Base-by-base conservation (phyloP, 1,140 invertebrate species). In the Zaprionus gabonicus region DNA sequence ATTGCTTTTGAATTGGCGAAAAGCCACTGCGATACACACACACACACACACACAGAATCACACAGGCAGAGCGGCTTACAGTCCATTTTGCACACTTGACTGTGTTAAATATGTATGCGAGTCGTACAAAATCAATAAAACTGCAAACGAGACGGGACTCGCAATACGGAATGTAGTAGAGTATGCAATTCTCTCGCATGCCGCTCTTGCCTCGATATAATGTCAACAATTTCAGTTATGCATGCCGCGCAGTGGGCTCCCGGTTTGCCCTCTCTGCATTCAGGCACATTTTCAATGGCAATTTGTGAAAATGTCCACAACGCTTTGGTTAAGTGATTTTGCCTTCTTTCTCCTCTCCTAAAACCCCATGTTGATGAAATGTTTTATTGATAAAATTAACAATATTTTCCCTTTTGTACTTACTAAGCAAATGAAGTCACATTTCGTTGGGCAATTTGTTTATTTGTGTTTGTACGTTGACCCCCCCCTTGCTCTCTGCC, bases 41-140 rank as follows among this genome's bases (percentile, higher is more conserved):
- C 12, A 38, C 12, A 38, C 25, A 31, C 28, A 41, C 46, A 20
- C 55, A 28, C 20, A 20, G 20, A 20, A 20, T 20, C 20, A 20
- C 46, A 36, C 44, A 49, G 49, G 49, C 25, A 25, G 46, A 9
- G 41, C 17, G 41, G n/a, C 41, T 46, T 9, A 51, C 72, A 66
- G 27, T 56, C 31, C 55, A 70, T 83, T 81, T 83, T 80, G 81
- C 81, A 77, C 78, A 79, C 81, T 78, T 71, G 53, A 76, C 58
- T 49, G 68, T 83, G 81, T 80, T 63, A 83, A 83, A 83, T 69
- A 59, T 80, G 81, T 51, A 64, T 46, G 55, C 25, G 51, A 58
- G 34, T 77, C 77, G 80, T 87, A 82, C 82, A 86, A 87, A 87
- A 87, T 87, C 83, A 65, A 87, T 87, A 82, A 76, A 82, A 82